Evolutionary conservation across 2,113 vertebrate genomes (phyloP).

Genomic region (Clarias batrachus): DNA sequence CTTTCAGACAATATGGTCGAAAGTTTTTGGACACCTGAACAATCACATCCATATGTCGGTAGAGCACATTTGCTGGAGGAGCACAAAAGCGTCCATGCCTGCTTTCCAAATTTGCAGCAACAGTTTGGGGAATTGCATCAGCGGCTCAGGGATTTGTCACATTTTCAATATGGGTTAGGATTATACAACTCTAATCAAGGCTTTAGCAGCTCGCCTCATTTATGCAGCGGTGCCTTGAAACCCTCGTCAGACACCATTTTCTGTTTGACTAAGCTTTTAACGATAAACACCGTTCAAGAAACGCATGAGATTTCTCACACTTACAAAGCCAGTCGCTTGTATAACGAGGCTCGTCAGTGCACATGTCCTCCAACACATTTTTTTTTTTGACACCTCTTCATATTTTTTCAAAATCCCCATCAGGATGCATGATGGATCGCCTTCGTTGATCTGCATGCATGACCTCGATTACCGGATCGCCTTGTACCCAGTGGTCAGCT

Average conservation of each 20-base stretch:
- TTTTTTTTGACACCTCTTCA: neutral
- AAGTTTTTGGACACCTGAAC: neutral
- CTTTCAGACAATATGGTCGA: neutral
- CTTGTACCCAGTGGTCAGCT: neutral
- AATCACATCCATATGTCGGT: neutral
- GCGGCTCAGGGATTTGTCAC: neutral
- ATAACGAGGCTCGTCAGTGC: constrained; percentile 8
- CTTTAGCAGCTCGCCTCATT: neutral
- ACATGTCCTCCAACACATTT: constrained; percentile 16
- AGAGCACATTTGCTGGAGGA: neutral
- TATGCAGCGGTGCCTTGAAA: neutral
- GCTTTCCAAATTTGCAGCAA: neutral
- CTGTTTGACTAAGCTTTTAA: neutral
- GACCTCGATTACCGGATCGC: constrained; percentile 25
- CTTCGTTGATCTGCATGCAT: constrained; percentile 30
- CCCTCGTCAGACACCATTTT: constrained; percentile 9
- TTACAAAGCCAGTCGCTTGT: neutral
- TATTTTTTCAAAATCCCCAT: neutral
- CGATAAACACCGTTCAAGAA: neutral
- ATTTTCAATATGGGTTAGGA: neutral
- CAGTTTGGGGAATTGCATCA: neutral
- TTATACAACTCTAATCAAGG: neutral
- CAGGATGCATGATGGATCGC: neutral
- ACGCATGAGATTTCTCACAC: neutral
- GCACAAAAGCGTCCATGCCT: too few relatives aligned